Base-by-base conservation (phyloP, 2,797 vertebrate genomes). In the Mastacembelus armatus region DNA sequence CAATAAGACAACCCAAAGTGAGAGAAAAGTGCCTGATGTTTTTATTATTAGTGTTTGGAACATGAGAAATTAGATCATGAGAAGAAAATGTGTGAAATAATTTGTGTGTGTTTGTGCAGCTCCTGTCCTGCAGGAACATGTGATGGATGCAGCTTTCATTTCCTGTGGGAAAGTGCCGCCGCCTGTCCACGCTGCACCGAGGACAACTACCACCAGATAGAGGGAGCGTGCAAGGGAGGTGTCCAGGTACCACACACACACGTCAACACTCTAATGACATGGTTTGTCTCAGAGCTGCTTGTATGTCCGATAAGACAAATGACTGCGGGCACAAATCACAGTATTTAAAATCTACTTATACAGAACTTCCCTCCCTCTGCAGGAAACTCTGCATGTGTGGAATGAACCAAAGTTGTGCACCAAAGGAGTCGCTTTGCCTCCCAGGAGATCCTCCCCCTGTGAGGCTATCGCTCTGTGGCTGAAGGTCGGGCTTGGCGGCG, bases 381-480 rank as follows among this genome's bases (percentile, higher is more conserved):
- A 99, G 98, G 95, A 96, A 91, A 99, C 94, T 0, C 92, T 97
- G 12, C 98, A 95, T 38, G 90, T 99, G 40, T 99, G 98, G 98
- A 98, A 96, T 43, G 97, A 99, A 66, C 96, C 96, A 7, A 96
- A 94, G 72, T 67, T 96, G 51, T 99, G 98, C 88, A 94, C 91
- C 62, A 95, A 94, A 85, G 98, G 98, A 0, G 88, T 92, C 49
- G 10, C 89, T 42, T 88, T 99, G 72, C 98, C 97, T 21, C 89
- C 91, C 9, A 95, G 95, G 71, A 94, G 85, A 78, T 93, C 92
- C 11, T 87, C 91, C 36, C 90, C 94, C 15, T 99, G 98, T 22
- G 95, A 98, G 91, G 94, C 95, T 29, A 92, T 99, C 49, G 94
- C 96, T 57, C 95, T 98, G 74, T 98, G 96, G 98, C 90, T 99